Conservation (phyloP, 2,888 invertebrate genomes). For the Chymomyza fuscimana region DNA sequence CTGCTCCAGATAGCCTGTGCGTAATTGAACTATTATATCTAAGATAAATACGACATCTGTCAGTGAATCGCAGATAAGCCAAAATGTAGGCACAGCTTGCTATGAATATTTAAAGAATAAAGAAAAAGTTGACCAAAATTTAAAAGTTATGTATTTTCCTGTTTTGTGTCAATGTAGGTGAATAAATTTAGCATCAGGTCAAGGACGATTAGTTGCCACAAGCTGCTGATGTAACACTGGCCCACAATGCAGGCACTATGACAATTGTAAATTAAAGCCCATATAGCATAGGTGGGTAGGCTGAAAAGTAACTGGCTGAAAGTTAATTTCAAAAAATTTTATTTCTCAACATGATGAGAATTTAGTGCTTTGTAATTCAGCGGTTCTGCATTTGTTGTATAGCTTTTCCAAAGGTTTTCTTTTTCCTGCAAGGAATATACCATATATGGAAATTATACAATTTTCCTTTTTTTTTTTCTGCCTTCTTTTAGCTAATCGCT, state of each 20-base stretch:
- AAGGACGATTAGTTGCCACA: conserved; percentile 53
- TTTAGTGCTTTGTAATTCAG: too few species aligned
- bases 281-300: too few species aligned
- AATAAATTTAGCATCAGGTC: conserved; percentile 38
- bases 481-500: too few species aligned
- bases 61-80: conserved; percentile 91
- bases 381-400: too few species aligned
- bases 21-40: conserved; percentile 94
- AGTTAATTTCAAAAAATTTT: too few species aligned
- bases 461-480: too few species aligned
- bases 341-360: too few species aligned
- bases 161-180: not conserved
- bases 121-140: conserved; percentile 3
- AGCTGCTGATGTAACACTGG: conserved; percentile 3
- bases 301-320: not conserved
- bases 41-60: conserved; percentile 93
- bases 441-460: too few species aligned
- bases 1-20: conserved; percentile 96
- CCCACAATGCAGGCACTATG: conserved; percentile 21
- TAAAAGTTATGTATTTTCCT: not conserved
- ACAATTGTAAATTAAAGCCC: conserved; percentile 43
- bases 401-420: too few species aligned
- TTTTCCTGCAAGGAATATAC: too few species aligned
- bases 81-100: conserved; percentile 86
- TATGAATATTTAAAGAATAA: conserved; percentile 75